Conservation (phyloP, 1,140 invertebrate genomes). For the Drosophila insularis region DNA sequence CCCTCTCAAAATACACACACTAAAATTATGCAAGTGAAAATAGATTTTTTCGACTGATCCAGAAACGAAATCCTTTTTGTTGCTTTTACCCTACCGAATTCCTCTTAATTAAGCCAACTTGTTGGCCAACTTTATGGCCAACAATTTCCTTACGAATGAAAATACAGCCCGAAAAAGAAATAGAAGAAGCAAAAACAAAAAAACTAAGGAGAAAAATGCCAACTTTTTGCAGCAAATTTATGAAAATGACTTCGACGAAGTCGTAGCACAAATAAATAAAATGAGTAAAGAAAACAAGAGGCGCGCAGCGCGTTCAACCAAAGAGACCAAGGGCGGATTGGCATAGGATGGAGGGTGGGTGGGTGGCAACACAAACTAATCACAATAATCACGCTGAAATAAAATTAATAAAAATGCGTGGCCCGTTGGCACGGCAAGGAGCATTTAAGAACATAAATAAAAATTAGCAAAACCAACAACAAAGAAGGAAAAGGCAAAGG, state of each 20-base stretch:
- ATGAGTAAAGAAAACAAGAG: background rate
- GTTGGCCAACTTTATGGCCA: slow-evolving; percentile 48
- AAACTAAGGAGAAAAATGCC: slow-evolving; percentile 26
- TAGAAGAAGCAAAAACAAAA: slow-evolving; percentile 15
- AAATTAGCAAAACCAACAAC: slow-evolving; percentile 79
- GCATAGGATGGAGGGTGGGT: background rate
- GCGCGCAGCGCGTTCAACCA: slow-evolving; percentile 10
- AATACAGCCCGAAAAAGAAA: slow-evolving; percentile 39
- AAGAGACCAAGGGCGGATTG: background rate
- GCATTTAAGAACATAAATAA: slow-evolving; percentile 81
- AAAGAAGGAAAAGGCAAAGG: slow-evolving; percentile 32
- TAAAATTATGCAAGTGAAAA: background rate
- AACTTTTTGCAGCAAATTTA: slow-evolving; percentile 58
- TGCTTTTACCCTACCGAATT: slow-evolving; percentile 25
- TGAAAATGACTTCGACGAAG: slow-evolving; percentile 74
- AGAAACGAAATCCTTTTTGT: slow-evolving; percentile 3
- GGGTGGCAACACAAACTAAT: slow-evolving; percentile 60
- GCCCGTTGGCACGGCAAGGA: slow-evolving; percentile 69
- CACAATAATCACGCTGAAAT: slow-evolving; percentile 80
- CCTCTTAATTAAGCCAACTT: slow-evolving; percentile 64
- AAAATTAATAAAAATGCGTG: slow-evolving; percentile 81
- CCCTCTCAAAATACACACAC: background rate
- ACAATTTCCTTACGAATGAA: slow-evolving; percentile 45
- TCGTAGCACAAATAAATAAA: slow-evolving; percentile 72
- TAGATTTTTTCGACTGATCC: background rate